Base-by-base conservation (phyloP, 2,888 invertebrate species). In the Coelinius sp. region DNA sequence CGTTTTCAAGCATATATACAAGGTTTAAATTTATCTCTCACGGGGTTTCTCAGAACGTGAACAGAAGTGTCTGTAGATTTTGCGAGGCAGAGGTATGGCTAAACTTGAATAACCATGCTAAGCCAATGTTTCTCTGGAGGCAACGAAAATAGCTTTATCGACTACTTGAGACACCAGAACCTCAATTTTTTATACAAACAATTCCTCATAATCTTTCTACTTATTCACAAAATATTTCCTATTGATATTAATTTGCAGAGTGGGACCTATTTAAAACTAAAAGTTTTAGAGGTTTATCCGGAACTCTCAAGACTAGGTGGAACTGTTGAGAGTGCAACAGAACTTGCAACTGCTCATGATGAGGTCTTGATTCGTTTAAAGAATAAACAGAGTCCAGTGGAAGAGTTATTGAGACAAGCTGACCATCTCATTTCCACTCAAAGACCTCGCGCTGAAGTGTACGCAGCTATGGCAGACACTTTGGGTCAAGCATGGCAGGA, bases 371-470 rank as follows among this genome's bases (percentile, higher is more conserved):
- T 91, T 77, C 94, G 96, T 89, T 90, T 97, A 83, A 86, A 96
- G 95, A 93, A 92, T 82, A 95, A 96, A 88, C 95, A 96, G 85
- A 94, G 94, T 84, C 95, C 96, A 68, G 95, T 96, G 81, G 95
- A 95, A 82, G 95, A 96, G 88, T 91, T 97, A 73, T 91, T 96
- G 73, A 91, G 93, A 67, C 94, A 95, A 88, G 95, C 96, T n/a
- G 96, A 97, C 87, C 93, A 93, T 82, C 89, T 95, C 77, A 93
- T 95, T 79, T 92, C 93, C 68, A 93, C 92, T 27, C 94, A 94
- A 84, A 92, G 92, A 83, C 94, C 94, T 41, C 90, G 92, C 79
- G 92, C 92, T 27, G 94, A 94, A 88, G 94, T 96, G 27, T 95
- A 96, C 86, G 93, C 94, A 71, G 95, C 96, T 38, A 97, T 97